These are phyloP conservation scores for Morinoia aosen DNA, from an alignment of 2,888 invertebrate genomes.

Conservation along the genomic window DNA sequence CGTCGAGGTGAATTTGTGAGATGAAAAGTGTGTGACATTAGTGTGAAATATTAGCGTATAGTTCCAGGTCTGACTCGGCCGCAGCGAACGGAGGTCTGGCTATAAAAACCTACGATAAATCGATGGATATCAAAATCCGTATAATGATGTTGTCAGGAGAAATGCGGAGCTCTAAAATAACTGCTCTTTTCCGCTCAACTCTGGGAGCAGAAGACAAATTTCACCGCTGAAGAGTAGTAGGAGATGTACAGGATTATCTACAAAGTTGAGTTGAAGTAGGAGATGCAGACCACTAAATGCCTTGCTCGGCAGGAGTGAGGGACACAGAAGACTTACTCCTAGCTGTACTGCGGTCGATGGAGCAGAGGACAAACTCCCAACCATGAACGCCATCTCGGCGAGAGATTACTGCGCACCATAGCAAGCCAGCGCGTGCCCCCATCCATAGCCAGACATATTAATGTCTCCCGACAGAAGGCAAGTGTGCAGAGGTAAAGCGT, in stretches of 20 bases:
- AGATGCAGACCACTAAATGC: background rate
- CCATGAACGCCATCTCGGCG: background rate
- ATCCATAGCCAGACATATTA: conserved; percentile 10
- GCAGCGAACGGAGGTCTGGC: no score
- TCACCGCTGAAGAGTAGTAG: no score
- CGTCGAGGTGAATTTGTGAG: no score
- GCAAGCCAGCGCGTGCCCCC: background rate
- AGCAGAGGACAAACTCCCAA: background rate
- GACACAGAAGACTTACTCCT: no score
- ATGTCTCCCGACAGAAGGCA: conserved; percentile 4
- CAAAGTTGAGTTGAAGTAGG: background rate
- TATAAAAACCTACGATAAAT: no score
- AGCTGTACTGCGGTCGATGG: background rate
- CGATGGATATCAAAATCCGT: no score
- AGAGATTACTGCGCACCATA: background rate
- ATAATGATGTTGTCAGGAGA: no score
- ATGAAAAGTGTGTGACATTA: no score
- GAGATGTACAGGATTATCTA: background rate
- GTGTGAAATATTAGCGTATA: no score
- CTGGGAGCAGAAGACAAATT: background rate
- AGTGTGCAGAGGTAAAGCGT: conserved; percentile 10
- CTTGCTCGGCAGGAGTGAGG: background rate
- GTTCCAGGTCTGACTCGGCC: no score
- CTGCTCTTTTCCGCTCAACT: no score
- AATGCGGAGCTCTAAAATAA: no score